Percentiles rank a stretch among this genome's conserved stretches.
phyloP scores from a whole-genome alignment of 2,888 invertebrate species.

The Stomorhina lunata region DNA sequence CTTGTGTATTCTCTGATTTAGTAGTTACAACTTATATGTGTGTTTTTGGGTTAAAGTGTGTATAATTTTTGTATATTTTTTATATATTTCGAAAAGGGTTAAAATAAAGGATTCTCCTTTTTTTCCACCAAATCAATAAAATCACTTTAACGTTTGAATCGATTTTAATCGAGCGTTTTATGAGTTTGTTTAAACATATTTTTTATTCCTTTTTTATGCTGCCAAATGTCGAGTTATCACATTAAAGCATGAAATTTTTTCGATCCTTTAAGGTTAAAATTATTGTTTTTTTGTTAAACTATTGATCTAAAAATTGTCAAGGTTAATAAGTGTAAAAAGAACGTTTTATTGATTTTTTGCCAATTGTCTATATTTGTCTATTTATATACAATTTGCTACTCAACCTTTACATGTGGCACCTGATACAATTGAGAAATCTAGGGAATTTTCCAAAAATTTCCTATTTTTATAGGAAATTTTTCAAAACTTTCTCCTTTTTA shows the following conservation, averaged over 20 bases:
- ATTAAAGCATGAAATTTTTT: conserved; percentile 48
- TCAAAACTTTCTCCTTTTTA: no score
- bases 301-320: conserved; percentile 44
- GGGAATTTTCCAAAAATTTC: no score
- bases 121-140: conserved; percentile 45
- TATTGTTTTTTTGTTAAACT: conserved; percentile 24
- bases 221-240: conserved; percentile 53
- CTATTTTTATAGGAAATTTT: no score
- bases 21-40: conserved; percentile 13
- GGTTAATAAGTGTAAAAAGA: conserved; percentile 24
- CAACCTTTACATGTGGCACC: no score
- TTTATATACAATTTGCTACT: no score
- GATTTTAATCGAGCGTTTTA: conserved; percentile 54
- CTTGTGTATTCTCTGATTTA: background rate
- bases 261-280: background rate
- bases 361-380: no score
- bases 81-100: conserved; percentile 43
- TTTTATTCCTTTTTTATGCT: background rate
- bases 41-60: conserved; percentile 19
- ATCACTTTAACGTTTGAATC: background rate
- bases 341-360: no score
- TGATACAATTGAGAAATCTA: no score
- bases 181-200: conserved; percentile 15
- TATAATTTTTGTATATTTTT: background rate
- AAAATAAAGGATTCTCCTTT: background rate